Evolutionary conservation across 2,113 vertebrate species (phyloP), one percentile per base, ranked within the genome.

Genomic region (Sebastes fasciatus): DNA sequence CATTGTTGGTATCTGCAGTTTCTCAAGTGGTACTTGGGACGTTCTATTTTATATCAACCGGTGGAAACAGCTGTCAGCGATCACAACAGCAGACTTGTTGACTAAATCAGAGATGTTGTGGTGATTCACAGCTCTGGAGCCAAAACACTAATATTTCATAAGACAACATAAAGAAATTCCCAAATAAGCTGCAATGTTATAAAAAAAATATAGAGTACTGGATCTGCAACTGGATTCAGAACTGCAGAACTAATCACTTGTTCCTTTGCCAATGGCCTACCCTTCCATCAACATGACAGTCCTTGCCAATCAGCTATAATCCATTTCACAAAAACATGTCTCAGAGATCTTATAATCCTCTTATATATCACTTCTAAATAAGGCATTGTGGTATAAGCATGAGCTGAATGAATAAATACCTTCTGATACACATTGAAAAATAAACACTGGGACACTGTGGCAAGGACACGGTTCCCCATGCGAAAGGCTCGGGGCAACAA

Each of bases 301-400:
- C 66, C 5, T 54, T 64, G 48, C 72, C 78, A 88, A 90, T 87
- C 74, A 80, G 76, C 86, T 78, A 42, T 60, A 82, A 87, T 87
- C 77, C 80, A 84, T 86, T 84, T 63, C 48, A 79, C 73, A 71
- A 83, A 86, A 73, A 52, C 58, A 49, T 71, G 85, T 81, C 79
- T 8, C 11, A 40, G 65, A 77, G 61, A 76, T 85, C 61, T 84
- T 60, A 63, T 85, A 90, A 89, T 88, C 85, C 78, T 81, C 76
- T 90, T 90, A 80, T 67, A 77, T 70, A 65, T 83, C 85, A 77
- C 68, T 82, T 74, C 78, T 81, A 86, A 92, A 84, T 83, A 77
- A 80, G 78, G 52, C 63, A 43, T 82, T 71, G 75, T 73, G 68
- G 40, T 52, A 11, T 4, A 55, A 73, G 75, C 83, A 70, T 43